phyloP scores from a whole-genome alignment of 2,797 vertebrate genomes.

The Erpetoichthys calabaricus region DNA sequence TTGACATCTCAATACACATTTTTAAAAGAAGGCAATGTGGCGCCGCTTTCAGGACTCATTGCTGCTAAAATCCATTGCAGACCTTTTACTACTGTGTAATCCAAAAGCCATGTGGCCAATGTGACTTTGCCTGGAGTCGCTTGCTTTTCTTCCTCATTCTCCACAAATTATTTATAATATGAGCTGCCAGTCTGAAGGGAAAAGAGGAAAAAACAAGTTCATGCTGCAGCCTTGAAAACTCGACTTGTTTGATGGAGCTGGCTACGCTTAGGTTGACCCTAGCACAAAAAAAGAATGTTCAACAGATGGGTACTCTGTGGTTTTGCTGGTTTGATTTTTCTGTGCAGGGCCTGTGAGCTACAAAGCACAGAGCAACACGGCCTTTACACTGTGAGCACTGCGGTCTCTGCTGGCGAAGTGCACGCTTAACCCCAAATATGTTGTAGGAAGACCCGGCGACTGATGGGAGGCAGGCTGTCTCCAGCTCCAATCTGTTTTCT shows the following conservation, averaged over 20 bases:
- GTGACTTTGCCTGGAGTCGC: too few species aligned
- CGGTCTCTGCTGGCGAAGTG: constrained; percentile 16
- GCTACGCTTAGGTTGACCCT: background rate
- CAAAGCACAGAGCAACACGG: constrained; percentile 9
- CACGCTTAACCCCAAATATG: constrained; percentile 21
- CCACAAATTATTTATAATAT: too few species aligned
- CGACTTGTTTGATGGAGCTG: background rate
- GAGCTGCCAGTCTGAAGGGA: too few species aligned
- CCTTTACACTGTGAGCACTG: constrained; percentile 8
- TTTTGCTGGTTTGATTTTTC: constrained; percentile 12
- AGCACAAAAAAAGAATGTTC: background rate
- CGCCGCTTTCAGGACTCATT: too few species aligned
- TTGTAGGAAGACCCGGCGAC: constrained; percentile 11
- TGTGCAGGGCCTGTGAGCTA: constrained; percentile 18
- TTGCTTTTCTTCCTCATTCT: too few species aligned
- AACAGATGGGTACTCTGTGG: background rate
- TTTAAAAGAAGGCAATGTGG: too few species aligned
- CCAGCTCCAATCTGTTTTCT: constrained; percentile 5
- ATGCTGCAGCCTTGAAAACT: background rate
- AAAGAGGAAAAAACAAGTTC: background rate
- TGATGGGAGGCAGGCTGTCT: constrained; percentile 22
- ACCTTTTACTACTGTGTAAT: too few species aligned
- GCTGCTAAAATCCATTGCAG: too few species aligned
- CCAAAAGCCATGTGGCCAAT: too few species aligned
- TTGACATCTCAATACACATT: too few species aligned